Base-by-base conservation (phyloP, 2,888 invertebrate genomes). In the Sminthurides aquaticus region DNA sequence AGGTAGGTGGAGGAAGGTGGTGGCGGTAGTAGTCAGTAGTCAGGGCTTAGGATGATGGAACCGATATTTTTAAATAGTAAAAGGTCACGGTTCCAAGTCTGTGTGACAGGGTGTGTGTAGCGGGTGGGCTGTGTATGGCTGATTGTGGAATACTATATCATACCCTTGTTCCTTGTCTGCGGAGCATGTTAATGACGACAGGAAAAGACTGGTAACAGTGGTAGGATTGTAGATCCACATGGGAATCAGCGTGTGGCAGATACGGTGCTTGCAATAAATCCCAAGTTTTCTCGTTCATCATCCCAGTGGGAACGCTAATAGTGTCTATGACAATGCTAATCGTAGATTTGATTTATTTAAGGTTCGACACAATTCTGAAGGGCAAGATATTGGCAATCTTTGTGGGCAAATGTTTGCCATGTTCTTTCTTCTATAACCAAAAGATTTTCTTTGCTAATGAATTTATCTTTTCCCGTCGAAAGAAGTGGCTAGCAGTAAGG, bases 101-200 rank as follows among this genome's bases (percentile, higher is more conserved):
- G 20, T 20, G 20, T 20, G 5, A 5, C 5, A 15, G 52, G 5
- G 11, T 20, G 22, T 5, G 18, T 18, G 5, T 22, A 8, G 52
- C 22, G 52, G 52, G 52, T 52, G 52, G 52, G 52, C 52, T 52
- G 18, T 52, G 15, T 34, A 15, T 20, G 15, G 20, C 5, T 18
- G 52, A 52, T 20, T 52, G 52, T 5, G 18, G 8, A 52, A 8
- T 22, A 15, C 15, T 34, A 5, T 34, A 34, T n/a, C n/a, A n/a
- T n/a, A 20, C 22, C 52, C 52, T 52, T 52, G 52, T 52, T 52
- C 52, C 3, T 52, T 52, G 8, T 52, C 52, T 5, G 5, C 52
- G 22, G 52, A 52, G 20, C 52, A 22, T 52, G 20, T 52, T 52
- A 20, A 52, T 52, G 52, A 20, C 22, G 20, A 52, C 52, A 52